Conservation (phyloP, 2,888 invertebrate genomes). For the Adela reaumurella region DNA sequence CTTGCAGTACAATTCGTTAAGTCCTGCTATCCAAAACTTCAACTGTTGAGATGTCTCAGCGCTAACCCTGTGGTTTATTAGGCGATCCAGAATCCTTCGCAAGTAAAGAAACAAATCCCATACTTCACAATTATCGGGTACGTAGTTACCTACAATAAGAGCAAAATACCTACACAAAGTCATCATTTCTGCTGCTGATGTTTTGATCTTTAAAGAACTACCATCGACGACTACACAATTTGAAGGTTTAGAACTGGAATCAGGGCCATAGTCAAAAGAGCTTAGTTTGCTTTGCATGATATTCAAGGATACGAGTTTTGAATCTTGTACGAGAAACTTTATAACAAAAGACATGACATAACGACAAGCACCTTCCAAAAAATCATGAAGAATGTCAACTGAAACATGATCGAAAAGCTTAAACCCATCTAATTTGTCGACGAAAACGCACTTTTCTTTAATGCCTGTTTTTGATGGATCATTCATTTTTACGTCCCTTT, state of each 20-base stretch:
- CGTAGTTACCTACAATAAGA: conserved; percentile 5
- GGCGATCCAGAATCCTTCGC: conserved; percentile 6
- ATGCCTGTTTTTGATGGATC: conserved; percentile 7
- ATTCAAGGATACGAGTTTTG: conserved; percentile 4
- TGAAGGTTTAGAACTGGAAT: conserved; percentile 4
- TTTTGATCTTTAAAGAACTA: conserved; percentile 1
- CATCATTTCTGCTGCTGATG: conserved; percentile 5
- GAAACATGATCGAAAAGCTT: conserved; percentile 6
- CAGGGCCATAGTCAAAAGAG: conserved; percentile 5
- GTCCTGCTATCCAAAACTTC: neutral
- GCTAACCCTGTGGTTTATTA: neutral
- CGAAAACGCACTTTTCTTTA: conserved; percentile 9
- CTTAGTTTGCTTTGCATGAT: conserved; percentile 2
- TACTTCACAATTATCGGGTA: conserved; percentile 1
- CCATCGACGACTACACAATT: neutral
- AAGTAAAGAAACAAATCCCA: conserved; percentile 3
- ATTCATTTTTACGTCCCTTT: conserved; percentile 2
- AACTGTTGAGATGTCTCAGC: neutral
- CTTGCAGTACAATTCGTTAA: neutral
- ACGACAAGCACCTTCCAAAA: conserved; percentile 4
- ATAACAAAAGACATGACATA: conserved; percentile 4
- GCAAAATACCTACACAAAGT: conserved; percentile 3
- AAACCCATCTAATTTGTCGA: conserved; percentile 7
- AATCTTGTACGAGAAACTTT: conserved; percentile 2
- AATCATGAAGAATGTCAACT: conserved; percentile 3